Conservation (phyloP, 2,113 vertebrate species). For the Saguinus imperator region DNA sequence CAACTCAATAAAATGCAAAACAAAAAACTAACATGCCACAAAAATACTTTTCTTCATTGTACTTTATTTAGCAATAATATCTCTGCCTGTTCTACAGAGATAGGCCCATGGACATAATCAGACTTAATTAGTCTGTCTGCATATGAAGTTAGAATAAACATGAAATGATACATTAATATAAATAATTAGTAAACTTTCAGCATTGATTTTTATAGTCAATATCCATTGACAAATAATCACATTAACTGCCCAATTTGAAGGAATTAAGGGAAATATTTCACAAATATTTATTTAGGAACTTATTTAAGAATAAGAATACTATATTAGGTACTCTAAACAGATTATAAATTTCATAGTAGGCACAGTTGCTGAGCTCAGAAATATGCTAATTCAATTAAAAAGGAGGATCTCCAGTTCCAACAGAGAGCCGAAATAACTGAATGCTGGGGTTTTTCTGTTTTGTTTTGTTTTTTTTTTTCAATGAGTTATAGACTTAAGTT, state of each 20-base stretch:
- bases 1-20: neutral
- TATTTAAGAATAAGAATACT: neutral
- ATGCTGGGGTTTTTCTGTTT: neutral
- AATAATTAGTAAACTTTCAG: neutral
- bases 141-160: neutral
- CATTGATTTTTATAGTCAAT: neutral
- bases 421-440: neutral
- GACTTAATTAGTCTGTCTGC: neutral
- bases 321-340: neutral
- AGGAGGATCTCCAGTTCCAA: neutral
- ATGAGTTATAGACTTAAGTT: neutral
- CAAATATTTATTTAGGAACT: neutral
- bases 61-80: neutral
- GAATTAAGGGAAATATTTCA: neutral
- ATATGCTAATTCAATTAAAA: conserved; percentile 8
- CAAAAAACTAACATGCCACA: neutral
- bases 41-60: neutral
- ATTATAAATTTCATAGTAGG: neutral
- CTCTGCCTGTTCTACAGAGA: neutral
- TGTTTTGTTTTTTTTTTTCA: neutral
- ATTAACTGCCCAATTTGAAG: neutral
- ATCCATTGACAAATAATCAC: neutral
- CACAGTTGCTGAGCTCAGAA: neutral
- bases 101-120: neutral
- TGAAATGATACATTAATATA: neutral